These are phyloP conservation scores for Yponomeuta sedellus DNA, from an alignment of 2,888 invertebrate species.

Conservation along the genomic window DNA sequence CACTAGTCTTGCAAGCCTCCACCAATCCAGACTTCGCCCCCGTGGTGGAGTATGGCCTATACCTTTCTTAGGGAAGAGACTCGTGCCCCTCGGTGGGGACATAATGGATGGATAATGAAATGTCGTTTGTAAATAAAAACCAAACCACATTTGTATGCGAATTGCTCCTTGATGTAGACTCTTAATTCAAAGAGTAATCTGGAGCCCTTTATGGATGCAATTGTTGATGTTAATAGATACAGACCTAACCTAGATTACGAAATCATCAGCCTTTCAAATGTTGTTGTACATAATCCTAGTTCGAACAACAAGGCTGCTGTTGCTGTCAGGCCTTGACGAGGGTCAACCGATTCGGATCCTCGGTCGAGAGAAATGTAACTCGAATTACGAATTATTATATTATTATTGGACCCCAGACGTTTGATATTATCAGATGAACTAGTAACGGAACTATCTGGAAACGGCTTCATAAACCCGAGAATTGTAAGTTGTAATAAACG, in stretches of 20 bases:
- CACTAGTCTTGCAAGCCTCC: too few species aligned
- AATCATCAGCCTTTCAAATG: neutral
- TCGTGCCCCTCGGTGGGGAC: too few species aligned
- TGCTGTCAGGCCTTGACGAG: neutral
- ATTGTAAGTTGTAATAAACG: neutral
- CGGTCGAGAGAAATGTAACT: neutral
- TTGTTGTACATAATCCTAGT: neutral
- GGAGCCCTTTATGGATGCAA: neutral
- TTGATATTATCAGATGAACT: neutral
- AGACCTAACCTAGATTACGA: neutral
- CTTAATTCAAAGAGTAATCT: too few species aligned
- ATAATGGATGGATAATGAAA: too few species aligned
- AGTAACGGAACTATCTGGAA: neutral
- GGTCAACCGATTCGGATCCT: neutral
- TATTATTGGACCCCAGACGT: neutral
- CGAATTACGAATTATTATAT: neutral
- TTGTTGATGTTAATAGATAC: neutral
- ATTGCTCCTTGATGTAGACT: too few species aligned
- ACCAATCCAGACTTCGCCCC: too few species aligned
- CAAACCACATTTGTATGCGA: too few species aligned
- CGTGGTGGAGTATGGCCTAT: too few species aligned
- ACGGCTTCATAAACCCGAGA: neutral
- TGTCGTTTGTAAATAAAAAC: too few species aligned
- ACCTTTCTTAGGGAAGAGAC: too few species aligned
- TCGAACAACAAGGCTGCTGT: neutral